Base-by-base conservation (phyloP, 2,888 invertebrate species). In the Diarsia mendica region DNA sequence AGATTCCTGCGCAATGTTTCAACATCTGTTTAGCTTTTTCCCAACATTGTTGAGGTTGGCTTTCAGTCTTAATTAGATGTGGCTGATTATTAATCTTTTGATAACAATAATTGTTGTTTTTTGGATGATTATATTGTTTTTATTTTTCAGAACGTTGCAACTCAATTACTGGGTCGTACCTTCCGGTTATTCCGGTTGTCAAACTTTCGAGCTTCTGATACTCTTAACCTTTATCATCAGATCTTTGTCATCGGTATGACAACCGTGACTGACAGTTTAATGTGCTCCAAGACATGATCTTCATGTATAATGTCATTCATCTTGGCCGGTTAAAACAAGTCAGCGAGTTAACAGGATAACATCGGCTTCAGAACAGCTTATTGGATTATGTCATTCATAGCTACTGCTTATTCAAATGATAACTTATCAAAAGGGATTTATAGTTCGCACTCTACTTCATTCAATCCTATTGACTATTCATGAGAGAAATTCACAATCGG, bases 401-500 rank as follows among this genome's bases (percentile, higher is more conserved):
- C 39, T 60, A 49, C 28, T 33, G 13, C 8, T 79, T 60, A 72
- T 48, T 68, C 49, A 51, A 65, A 72, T 58, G 39, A 60, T 67
- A 67, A 63, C 11, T 39, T 60, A 67, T 64, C 44, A 74, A 69
- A 78, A 72, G 49, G 66, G 72, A 78, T 60, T 82, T 82, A 77
- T 46, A 63, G 60, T 75, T 74, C 63, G 20, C 71, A 82, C 60
- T 81, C 77, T 33, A 68, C 48, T 82, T 65, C 64, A 63, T 75
- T 78, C 60, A 53, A 60, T 64, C 67, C n/a, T 73, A 80, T 83
- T 87, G 84, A 83, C 75, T 87, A 87, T 86, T 77, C 74, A 86
- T 85, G 51, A 84, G 86, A 85, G 87, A 86, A 86, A 86, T 85
- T 87, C 61, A 72, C 83, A 80, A 76, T 83, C 80, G 77, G 51